Evolutionary conservation across 1,140 invertebrate genomes (phyloP).

Genomic region (Phymorhynchus buccinoides): DNA sequence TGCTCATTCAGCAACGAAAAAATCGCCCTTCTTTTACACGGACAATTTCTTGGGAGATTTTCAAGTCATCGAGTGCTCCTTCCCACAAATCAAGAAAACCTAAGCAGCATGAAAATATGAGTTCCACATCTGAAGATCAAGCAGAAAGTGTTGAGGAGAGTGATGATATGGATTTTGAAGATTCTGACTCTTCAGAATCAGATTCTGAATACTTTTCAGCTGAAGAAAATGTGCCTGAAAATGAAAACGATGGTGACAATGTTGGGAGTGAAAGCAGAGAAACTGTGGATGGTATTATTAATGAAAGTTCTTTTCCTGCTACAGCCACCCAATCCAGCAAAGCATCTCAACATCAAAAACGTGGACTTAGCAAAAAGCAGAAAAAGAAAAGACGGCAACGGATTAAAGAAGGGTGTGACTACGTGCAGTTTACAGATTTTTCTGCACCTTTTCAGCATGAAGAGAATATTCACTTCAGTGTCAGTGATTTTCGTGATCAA

Average conservation of each 20-base stretch:
- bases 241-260: not conserved
- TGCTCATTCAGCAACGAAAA: not conserved
- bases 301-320: not conserved
- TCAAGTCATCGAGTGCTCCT: not conserved
- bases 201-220: slow-evolving; percentile 26
- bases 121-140: not conserved
- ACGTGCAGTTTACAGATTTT: not conserved
- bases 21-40: not conserved
- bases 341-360: not conserved
- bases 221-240: slow-evolving; percentile 13
- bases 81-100: not conserved
- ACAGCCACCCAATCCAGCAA: not conserved
- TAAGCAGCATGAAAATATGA: not conserved
- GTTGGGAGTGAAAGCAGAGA: not conserved
- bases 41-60: slow-evolving; percentile 22
- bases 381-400: slow-evolving; percentile 16
- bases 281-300: not conserved
- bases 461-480: not conserved
- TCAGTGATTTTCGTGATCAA: not conserved
- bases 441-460: not conserved
- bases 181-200: not conserved
- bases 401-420: not conserved
- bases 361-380: slow-evolving; percentile 6
- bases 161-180: not conserved
- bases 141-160: not conserved